Evolutionary conservation across 2,797 vertebrate species (phyloP).

Genomic region (Micromesistius poutassou): DNA sequence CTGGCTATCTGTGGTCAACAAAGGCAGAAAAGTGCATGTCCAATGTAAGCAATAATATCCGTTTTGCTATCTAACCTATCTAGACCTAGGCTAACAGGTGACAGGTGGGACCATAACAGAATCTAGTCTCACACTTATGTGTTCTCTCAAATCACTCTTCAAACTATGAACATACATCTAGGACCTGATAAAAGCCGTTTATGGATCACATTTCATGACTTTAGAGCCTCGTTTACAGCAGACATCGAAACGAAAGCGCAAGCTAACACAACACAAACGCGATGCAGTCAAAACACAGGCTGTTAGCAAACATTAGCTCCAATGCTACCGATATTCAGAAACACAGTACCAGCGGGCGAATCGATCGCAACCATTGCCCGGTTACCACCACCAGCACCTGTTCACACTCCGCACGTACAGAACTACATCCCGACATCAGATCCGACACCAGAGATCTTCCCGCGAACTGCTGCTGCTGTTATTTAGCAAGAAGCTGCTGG

Average conservation of each 20-base stretch:
- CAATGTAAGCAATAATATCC: neutral
- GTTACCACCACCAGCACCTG: neutral
- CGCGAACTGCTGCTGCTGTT: slow-evolving; percentile 64
- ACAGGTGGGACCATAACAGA: neutral
- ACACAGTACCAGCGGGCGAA: neutral
- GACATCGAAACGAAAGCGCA: slow-evolving; percentile 12
- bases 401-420: neutral
- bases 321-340: slow-evolving; percentile 27
- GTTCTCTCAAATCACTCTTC: neutral
- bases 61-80: neutral
- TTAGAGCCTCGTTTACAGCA: neutral
- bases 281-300: slow-evolving; percentile 64
- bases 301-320: slow-evolving; percentile 69
- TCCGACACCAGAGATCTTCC: slow-evolving; percentile 59
- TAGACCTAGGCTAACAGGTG: neutral
- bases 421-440: neutral
- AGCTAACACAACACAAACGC: slow-evolving; percentile 63
- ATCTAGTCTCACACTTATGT: neutral
- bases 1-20: neutral
- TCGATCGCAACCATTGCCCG: neutral
- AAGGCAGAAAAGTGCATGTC: neutral
- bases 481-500: slow-evolving; percentile 62
- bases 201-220: neutral
- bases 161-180: neutral
- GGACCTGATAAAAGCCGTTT: neutral